phyloP scores from a whole-genome alignment of 2,797 vertebrate species.

The Stomatorhinus walkeri region DNA sequence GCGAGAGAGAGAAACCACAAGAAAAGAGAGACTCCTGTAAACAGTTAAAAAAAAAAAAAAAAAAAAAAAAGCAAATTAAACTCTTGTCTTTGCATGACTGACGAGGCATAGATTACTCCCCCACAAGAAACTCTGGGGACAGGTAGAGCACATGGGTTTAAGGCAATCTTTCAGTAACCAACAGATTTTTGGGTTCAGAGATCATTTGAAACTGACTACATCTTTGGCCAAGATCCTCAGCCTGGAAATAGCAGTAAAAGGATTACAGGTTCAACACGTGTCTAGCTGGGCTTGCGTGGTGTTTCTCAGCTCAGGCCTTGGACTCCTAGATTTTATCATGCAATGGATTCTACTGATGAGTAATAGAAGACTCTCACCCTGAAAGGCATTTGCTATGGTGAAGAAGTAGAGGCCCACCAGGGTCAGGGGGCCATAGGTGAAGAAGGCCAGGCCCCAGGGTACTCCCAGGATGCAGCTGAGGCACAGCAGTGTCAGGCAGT shows the following conservation, averaged over 20 bases:
- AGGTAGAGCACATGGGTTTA: background rate
- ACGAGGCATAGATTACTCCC: background rate
- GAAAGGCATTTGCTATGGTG: constrained; percentile 67
- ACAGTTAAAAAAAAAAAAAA: background rate
- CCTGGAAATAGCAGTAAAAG: background rate
- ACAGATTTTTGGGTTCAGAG: background rate
- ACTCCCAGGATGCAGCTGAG: constrained; percentile 69
- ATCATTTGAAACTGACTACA: background rate
- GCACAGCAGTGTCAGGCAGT: constrained; percentile 59
- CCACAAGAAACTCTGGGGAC: background rate
- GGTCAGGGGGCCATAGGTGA: constrained; percentile 44
- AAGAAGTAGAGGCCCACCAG: constrained; percentile 65
- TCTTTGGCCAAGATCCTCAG: background rate
- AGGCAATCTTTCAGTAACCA: background rate
- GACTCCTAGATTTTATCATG: background rate
- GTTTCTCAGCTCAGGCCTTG: background rate
- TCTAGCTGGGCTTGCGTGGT: background rate
- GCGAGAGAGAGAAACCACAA: constrained; percentile 55
- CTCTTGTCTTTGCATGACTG: background rate
- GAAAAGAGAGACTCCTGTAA: constrained; percentile 57
- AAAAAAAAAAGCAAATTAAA: background rate
- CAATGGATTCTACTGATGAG: background rate
- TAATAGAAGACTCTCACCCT: constrained; percentile 52
- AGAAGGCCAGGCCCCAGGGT: constrained; percentile 60
- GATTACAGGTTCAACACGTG: background rate